These are phyloP conservation scores for Hafferia zeledoni DNA, from an alignment of 2,797 vertebrate species.

Conservation along the genomic window DNA sequence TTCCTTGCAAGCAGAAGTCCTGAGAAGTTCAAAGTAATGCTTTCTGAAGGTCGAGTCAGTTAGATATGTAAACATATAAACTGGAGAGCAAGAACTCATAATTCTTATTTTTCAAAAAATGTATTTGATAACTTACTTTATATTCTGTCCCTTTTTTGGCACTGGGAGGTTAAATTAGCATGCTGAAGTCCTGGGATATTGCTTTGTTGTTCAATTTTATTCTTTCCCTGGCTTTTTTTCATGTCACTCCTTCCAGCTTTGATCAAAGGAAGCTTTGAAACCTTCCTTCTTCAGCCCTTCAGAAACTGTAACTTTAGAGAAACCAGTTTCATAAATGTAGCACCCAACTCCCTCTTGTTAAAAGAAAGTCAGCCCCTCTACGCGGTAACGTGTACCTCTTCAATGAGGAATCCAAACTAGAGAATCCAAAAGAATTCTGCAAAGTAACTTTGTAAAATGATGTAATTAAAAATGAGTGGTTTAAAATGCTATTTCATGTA, in stretches of 20 bases:
- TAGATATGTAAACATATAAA: neutral
- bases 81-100: neutral
- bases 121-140: neutral
- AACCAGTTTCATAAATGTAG: neutral
- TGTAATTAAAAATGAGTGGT: neutral
- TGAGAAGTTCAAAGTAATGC: neutral
- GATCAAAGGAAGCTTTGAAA: conserved; percentile 29
- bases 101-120: neutral
- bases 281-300: neutral
- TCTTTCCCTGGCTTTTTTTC: neutral
- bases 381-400: neutral
- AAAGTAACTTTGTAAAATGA: neutral
- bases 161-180: neutral
- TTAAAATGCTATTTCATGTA: neutral
- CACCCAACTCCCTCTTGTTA: neutral
- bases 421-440: neutral
- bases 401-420: neutral
- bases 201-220: neutral
- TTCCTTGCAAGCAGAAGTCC: neutral
- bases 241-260: neutral
- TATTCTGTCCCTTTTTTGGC: neutral
- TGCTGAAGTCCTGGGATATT: neutral
- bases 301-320: neutral
- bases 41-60: neutral
- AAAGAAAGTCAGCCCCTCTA: neutral